Evolutionary conservation across 1,140 invertebrate species (phyloP).

Genomic region (Danaus melanippus): DNA sequence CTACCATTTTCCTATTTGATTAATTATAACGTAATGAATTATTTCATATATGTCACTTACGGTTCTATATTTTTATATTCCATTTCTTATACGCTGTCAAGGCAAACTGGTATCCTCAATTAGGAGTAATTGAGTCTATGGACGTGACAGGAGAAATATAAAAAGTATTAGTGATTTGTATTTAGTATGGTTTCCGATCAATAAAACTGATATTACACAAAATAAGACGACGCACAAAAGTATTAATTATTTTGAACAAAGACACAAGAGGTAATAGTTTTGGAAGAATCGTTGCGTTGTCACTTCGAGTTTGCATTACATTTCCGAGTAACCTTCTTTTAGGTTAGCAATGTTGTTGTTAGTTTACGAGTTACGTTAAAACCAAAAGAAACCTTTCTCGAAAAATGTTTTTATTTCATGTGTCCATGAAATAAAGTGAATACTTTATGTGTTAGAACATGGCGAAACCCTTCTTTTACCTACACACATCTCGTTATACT

Average conservation of each 20-base stretch:
- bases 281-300: conserved; percentile 40
- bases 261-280: conserved; percentile 8
- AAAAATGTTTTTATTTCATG: conserved; percentile 20
- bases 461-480: too few relatives aligned
- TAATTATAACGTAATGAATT: too few relatives aligned
- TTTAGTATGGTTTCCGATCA: too few relatives aligned
- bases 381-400: conserved; percentile 32
- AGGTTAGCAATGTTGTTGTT: conserved; percentile 42
- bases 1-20: too few relatives aligned
- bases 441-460: too few relatives aligned
- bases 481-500: too few relatives aligned
- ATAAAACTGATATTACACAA: too few relatives aligned
- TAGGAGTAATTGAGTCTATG: conserved; percentile 1
- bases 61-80: neutral
- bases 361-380: conserved; percentile 40
- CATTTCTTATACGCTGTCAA: conserved; percentile 8
- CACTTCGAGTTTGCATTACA: conserved; percentile 45
- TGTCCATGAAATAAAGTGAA: conserved; percentile 16
- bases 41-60: too few relatives aligned
- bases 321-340: conserved; percentile 44
- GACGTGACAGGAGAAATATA: neutral
- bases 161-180: too few relatives aligned
- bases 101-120: conserved; percentile 5
- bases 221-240: too few relatives aligned
- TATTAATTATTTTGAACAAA: conserved; percentile 10